Evolutionary conservation across 1,140 invertebrate species (phyloP).

Genomic region (Planococcus citri): DNA sequence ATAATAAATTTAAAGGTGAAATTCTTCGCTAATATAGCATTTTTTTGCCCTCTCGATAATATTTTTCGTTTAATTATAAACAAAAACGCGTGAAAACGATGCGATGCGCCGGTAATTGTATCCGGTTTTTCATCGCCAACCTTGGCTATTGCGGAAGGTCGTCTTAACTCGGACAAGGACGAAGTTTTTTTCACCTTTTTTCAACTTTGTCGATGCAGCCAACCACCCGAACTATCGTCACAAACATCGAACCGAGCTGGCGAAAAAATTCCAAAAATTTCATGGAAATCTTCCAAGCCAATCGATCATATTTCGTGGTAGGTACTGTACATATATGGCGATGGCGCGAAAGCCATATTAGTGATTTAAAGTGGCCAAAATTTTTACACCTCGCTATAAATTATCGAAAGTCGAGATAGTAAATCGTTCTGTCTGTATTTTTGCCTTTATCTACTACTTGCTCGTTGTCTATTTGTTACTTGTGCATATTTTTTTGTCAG

Average conservation of each 20-base stretch:
- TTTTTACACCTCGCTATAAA: no score
- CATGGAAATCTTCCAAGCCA: not conserved
- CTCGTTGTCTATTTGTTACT: no score
- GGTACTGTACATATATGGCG: no score
- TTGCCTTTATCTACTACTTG: no score
- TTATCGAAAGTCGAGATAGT: no score
- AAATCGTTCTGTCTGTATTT: no score
- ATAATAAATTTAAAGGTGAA: not conserved
- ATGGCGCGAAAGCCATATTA: no score
- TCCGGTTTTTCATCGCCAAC: constrained; percentile 1
- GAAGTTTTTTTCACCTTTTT: not conserved
- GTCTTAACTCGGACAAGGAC: not conserved
- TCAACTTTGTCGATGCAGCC: not conserved
- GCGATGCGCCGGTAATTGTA: not conserved
- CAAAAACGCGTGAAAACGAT: not conserved
- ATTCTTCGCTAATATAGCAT: not conserved
- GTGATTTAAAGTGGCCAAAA: no score
- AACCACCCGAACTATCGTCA: no score
- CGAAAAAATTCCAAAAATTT: not conserved
- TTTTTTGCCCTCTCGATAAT: not conserved
- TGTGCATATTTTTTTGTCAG: no score
- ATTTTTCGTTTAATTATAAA: constrained; percentile 8
- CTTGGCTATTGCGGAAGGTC: not conserved
- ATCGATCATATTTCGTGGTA: not conserved
- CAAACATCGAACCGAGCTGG: no score